Conservation (phyloP, 2,888 invertebrate genomes). For the Troilus luridus region DNA sequence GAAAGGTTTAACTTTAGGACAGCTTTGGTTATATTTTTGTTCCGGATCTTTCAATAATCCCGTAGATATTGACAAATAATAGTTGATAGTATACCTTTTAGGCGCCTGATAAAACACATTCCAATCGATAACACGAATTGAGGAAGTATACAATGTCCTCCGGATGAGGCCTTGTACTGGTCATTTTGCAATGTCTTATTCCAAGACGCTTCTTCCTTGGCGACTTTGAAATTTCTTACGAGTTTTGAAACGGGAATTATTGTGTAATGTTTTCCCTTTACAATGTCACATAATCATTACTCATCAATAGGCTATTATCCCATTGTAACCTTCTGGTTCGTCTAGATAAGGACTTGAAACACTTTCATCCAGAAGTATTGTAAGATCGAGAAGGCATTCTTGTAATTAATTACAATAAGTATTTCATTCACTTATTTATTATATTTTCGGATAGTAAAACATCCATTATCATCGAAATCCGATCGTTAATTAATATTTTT, state of each 20-base stretch:
- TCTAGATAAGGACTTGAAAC: not conserved
- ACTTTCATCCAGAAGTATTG: conserved; percentile 13
- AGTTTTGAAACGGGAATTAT: not conserved
- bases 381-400: not conserved
- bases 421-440: not conserved
- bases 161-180: not conserved
- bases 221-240: conserved; percentile 20
- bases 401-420: not conserved
- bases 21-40: no score
- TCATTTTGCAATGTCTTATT: not conserved
- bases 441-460: not conserved
- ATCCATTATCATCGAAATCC: not conserved
- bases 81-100: not conserved
- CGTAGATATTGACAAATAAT: not conserved
- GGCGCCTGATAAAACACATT: not conserved
- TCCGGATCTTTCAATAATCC: no score
- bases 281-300: conserved; percentile 27
- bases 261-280: not conserved
- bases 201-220: not conserved
- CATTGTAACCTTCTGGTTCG: not conserved
- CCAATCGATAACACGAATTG: not conserved
- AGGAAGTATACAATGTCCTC: not conserved
- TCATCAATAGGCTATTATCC: conserved; percentile 31
- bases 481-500: not conserved
- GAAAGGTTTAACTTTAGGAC: no score